Conservation (phyloP, 92 coral and sea anemone genomes). For the Phymanthus crucifer region DNA sequence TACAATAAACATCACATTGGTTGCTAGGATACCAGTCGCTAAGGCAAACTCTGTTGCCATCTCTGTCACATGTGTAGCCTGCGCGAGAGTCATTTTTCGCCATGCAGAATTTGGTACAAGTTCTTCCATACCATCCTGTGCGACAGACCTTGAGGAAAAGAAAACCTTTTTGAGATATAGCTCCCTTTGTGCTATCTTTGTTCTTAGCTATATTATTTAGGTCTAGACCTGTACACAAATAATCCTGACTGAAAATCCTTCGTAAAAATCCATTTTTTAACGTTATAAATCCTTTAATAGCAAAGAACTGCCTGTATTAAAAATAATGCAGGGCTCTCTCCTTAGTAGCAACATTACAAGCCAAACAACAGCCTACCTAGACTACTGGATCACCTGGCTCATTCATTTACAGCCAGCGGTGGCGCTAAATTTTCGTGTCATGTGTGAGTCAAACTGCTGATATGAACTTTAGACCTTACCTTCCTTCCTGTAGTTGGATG, state of each 20-base stretch:
- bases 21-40: conserved; percentile 35
- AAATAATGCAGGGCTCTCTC: too few species aligned
- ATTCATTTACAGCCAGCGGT: too few species aligned
- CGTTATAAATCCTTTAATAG: too few species aligned
- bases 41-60: conserved; percentile 39
- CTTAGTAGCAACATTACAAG: too few species aligned
- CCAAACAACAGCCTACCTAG: too few species aligned
- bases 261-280: too few species aligned
- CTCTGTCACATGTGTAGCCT: conserved; percentile 45
- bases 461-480: conserved; percentile 9
- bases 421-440: neutral
- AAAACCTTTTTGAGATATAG: neutral
- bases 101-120: conserved; percentile 37
- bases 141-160: conserved; percentile 32
- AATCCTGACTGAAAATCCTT: too few species aligned
- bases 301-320: too few species aligned
- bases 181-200: neutral
- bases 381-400: too few species aligned
- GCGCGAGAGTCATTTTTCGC: conserved; percentile 39
- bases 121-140: conserved; percentile 44
- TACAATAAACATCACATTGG: conserved; percentile 44
- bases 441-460: neutral
- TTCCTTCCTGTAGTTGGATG: conserved; percentile 35
- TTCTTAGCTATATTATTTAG: too few species aligned
- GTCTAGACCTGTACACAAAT: too few species aligned